Evolutionary conservation across 2,888 invertebrate species (phyloP), one percentile per base, ranked within the genome.

Genomic region (Drosophila antonietae): DNA sequence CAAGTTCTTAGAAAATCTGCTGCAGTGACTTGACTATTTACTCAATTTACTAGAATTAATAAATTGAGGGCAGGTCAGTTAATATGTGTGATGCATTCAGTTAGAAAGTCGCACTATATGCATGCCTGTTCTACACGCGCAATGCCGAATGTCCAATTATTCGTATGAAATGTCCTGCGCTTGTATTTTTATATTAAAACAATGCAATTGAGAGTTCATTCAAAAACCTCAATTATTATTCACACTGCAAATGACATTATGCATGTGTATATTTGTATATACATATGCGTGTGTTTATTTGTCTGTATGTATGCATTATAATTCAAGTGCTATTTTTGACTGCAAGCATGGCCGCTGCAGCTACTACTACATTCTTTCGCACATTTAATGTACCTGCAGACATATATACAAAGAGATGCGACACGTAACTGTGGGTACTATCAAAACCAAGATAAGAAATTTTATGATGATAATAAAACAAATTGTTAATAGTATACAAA

Each of bases 311-410:
- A 14, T 52, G 37, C 31, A 20, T 31, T 23, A 41, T 31, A 68
- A 73, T 41, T 62, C 33, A 51, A 64, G 64, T 79, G 79, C 78
- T 79, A 75, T 79, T 79, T 79, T 79, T 72, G 64, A 72, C 57
- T 76, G 77, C 77, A 76, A 68, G 76, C 72, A 75, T 75, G 67
- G 44, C 76, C 31, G 59, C 37, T 43, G 20, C 41, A 56, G 14
- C 37, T 14, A 14, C 41, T 39, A 9, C 18, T 44, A 57, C 44
- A 57, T 31, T 55, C 37, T 23, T 60, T 44, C 33, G 28, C 62
- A 62, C 52, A 14, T 52, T 43, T 5, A 44, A 44, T 44, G 31
- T 44, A 44, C 33, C 43, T 57, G 43, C 56, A 18, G 15, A 56
- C 41, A 18, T 35, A 35, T 52, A 35, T 18, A 65, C 28, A 62